These are phyloP conservation scores for Cephalopholis sonnerati DNA, from an alignment of 2,113 vertebrate genomes.

Conservation along the genomic window DNA sequence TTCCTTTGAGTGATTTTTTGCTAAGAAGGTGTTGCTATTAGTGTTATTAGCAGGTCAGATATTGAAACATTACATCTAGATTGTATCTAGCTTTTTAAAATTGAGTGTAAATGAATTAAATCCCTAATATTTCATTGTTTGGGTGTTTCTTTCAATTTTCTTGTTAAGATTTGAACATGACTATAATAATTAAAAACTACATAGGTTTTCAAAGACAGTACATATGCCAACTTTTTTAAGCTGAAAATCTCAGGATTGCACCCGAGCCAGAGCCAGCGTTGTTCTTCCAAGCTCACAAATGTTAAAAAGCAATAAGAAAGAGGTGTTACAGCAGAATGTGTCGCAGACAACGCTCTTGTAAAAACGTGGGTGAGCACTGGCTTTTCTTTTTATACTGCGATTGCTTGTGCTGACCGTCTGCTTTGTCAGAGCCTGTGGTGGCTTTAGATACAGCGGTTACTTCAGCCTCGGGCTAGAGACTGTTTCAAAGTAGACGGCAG, in stretches of 20 bases:
- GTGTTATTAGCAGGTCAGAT: not conserved
- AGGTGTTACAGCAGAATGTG: conserved; percentile 4
- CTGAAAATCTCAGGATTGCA: not conserved
- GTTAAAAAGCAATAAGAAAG: not conserved
- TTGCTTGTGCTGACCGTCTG: conserved; percentile 15
- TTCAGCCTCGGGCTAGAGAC: conserved; percentile 45
- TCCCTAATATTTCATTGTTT: not conserved
- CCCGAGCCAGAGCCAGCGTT: not conserved
- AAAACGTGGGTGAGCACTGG: not conserved
- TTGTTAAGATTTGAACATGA: not conserved
- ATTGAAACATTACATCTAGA: not conserved
- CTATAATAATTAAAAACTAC: not conserved
- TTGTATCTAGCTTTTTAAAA: not conserved
- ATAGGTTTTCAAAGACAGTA: not conserved
- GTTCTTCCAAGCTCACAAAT: not conserved
- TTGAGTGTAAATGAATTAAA: not conserved
- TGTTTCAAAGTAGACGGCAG: conserved; percentile 48
- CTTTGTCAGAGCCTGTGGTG: conserved; percentile 35
- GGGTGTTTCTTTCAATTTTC: not conserved
- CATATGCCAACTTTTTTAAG: not conserved
- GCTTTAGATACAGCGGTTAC: conserved; percentile 22
- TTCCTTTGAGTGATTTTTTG: not conserved
- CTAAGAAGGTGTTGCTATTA: not conserved
- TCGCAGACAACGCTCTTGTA: not conserved
- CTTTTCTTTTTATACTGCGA: not conserved